Percentiles rank a stretch among this genome's conserved stretches.
Conservation (phyloP, 2,113 vertebrate genomes). For the Thunnus maccoyii region DNA sequence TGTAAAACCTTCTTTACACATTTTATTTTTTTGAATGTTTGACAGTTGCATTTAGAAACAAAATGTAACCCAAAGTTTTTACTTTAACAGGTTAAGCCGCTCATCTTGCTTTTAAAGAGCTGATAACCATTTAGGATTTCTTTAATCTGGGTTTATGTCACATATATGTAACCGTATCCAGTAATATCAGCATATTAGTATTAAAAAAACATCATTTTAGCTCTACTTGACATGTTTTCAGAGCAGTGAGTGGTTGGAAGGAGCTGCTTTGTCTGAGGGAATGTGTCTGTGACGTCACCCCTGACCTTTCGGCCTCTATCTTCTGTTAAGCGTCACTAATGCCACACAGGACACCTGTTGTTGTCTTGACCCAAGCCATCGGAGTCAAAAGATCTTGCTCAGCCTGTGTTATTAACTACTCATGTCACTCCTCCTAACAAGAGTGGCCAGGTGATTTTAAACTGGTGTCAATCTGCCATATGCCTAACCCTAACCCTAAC, state of each 20-base stretch:
- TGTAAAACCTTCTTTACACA: not conserved
- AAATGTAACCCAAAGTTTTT: too few relatives aligned
- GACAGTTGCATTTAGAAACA: not conserved
- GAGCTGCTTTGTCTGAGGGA: conserved; percentile 1
- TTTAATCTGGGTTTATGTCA: not conserved
- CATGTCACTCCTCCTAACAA: conserved; percentile 11
- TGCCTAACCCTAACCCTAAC: too few relatives aligned
- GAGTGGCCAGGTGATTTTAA: not conserved
- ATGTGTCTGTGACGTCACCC: conserved; percentile 36
- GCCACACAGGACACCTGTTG: conserved; percentile 76
- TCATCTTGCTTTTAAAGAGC: not conserved
- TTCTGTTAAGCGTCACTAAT: conserved; percentile 80
- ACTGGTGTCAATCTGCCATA: not conserved
- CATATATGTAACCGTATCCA: too few relatives aligned
- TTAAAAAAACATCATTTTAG: not conserved
- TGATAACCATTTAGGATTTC: not conserved
- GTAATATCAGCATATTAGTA: too few relatives aligned
- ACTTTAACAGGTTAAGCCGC: not conserved
- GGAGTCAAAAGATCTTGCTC: conserved; percentile 44
- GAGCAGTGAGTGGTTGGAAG: not conserved
- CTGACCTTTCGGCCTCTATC: conserved; percentile 69
- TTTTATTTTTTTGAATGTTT: not conserved
- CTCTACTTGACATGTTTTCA: not conserved
- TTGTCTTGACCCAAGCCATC: conserved; percentile 40
- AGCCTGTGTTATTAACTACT: conserved; percentile 40